phyloP scores from a whole-genome alignment of 1,140 invertebrate species.

The Cyclargus thomasi region DNA sequence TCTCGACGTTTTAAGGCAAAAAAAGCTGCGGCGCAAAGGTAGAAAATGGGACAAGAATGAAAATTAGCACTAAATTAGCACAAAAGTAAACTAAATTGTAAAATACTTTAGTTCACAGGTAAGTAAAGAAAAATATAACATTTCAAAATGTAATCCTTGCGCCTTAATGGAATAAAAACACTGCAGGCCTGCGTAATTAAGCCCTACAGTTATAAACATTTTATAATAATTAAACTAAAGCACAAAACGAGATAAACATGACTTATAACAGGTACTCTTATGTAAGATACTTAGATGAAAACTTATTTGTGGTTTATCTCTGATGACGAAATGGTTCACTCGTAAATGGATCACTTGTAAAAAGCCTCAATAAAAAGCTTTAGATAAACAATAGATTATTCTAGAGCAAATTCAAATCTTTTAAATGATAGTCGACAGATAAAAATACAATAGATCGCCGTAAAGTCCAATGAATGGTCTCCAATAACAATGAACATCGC shows the following conservation, averaged over 20 bases:
- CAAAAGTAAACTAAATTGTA: no score
- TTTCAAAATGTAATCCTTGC: background rate
- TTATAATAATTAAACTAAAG: background rate
- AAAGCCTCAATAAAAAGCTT: background rate
- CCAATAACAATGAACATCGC: conserved; percentile 6
- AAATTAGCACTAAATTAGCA: no score
- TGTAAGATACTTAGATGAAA: no score
- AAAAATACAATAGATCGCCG: background rate
- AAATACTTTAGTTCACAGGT: no score
- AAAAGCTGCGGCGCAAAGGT: no score
- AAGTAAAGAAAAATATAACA: no score
- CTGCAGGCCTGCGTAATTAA: background rate
- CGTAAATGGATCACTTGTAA: no score
- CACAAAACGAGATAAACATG: no score
- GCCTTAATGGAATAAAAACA: background rate
- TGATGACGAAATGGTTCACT: background rate
- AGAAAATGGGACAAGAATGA: no score
- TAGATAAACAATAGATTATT: background rate
- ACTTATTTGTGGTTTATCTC: background rate
- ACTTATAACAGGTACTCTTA: no score
- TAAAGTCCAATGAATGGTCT: background rate
- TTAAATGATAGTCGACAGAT: background rate
- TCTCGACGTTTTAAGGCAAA: no score
- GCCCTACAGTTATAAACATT: background rate
- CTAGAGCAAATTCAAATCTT: background rate